Percentiles rank a stretch among this genome's conserved stretches.
These are phyloP conservation scores for Halictus rubicundus DNA, from an alignment of 1,140 invertebrate species.

Conservation along the genomic window DNA sequence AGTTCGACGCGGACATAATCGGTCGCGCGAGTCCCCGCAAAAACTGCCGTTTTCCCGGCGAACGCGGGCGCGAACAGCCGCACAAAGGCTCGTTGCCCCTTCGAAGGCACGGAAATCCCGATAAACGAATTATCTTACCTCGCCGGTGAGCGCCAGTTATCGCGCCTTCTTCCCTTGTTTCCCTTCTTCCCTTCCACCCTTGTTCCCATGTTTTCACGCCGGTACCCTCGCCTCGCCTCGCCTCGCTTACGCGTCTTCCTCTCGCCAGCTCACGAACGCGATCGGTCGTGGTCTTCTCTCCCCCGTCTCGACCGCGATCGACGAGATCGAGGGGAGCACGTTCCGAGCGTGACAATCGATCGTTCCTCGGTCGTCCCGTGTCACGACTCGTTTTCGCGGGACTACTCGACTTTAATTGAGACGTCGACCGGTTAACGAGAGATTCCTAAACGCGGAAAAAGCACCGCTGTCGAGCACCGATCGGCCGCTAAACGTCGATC, in stretches of 20 bases:
- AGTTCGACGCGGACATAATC: no score
- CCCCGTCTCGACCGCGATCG: neutral
- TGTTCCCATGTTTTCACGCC: neutral
- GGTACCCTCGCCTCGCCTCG: neutral
- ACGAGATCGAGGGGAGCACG: constrained; percentile 13
- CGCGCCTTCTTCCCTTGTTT: neutral
- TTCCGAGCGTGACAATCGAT: constrained; percentile 42
- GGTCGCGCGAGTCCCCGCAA: neutral
- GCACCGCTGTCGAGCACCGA: neutral
- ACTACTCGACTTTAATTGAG: constrained; percentile 52
- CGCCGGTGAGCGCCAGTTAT: constrained; percentile 5
- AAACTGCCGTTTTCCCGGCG: neutral
- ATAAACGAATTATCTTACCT: constrained; percentile 38
- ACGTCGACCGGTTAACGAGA: constrained; percentile 57
- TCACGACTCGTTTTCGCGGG: constrained; percentile 43
- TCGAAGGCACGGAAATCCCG: constrained; percentile 22
- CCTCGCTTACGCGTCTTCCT: constrained; percentile 1
- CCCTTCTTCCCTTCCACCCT: no score
- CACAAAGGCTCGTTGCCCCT: neutral
- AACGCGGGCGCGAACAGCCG: neutral
- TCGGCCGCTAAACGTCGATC: constrained; percentile 2
- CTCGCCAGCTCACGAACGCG: neutral
- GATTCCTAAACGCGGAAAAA: constrained; percentile 36
- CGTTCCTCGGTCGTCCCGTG: constrained; percentile 29
- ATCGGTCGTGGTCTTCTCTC: neutral